Conservation (phyloP, 2,113 vertebrate species). For the Bucco capensis region DNA sequence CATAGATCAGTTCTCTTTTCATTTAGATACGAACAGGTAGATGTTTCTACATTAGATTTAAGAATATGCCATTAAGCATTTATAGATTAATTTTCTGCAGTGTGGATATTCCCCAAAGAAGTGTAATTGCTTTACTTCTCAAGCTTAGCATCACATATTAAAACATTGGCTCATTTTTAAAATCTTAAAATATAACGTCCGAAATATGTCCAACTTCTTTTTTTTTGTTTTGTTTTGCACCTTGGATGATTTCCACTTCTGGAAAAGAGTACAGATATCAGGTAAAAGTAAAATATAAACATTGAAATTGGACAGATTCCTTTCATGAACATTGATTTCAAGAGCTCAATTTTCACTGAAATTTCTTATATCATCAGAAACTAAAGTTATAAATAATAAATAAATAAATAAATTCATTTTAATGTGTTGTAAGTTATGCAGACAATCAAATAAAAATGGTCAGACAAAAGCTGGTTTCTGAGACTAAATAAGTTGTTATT, state of each 20-base stretch:
- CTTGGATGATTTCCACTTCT: background rate
- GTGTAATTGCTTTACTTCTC: background rate
- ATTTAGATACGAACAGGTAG: background rate
- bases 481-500: background rate
- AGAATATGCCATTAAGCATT: background rate
- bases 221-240: accelerated
- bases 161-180: background rate
- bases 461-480: background rate
- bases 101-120: background rate
- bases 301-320: background rate
- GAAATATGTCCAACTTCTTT: too few species aligned
- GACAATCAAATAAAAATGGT: background rate
- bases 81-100: background rate
- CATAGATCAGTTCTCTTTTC: background rate
- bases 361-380: background rate
- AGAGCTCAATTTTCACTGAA: background rate
- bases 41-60: background rate
- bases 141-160: background rate
- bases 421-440: background rate
- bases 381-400: background rate
- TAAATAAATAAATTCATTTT: background rate
- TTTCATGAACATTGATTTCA: background rate
- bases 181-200: background rate
- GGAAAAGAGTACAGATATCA: background rate
- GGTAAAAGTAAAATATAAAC: background rate